Conservation (phyloP, 1,140 invertebrate genomes). For the Nymphalis io region DNA sequence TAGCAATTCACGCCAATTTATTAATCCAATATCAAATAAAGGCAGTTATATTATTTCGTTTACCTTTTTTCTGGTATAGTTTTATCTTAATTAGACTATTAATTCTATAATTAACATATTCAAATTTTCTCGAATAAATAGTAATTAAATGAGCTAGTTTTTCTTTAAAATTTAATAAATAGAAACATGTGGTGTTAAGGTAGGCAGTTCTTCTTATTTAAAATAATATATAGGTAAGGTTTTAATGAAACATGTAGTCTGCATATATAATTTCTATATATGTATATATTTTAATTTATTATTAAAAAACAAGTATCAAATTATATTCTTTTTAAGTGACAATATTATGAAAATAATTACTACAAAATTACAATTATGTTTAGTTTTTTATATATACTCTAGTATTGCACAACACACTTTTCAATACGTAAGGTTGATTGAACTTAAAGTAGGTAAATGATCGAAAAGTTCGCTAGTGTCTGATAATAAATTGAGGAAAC, state of each 20-base stretch:
- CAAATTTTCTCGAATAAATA: slow-evolving; percentile 19
- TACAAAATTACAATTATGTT: no score
- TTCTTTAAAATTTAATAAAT: background rate
- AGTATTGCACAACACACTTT: background rate
- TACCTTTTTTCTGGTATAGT: background rate
- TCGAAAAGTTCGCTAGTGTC: slow-evolving; percentile 52
- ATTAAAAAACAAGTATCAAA: no score
- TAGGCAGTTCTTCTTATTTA: background rate
- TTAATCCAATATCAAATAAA: no score
- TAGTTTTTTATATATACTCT: background rate
- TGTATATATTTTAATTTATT: background rate
- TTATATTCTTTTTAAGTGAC: no score
- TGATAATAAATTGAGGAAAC: slow-evolving; percentile 70
- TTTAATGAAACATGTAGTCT: background rate
- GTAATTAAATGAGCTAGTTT: slow-evolving; percentile 12
- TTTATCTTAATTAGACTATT: slow-evolving; percentile 27
- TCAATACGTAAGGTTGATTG: slow-evolving; percentile 45
- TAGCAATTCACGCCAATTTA: no score
- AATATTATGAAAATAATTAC: no score
- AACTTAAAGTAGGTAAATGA: slow-evolving; percentile 65
- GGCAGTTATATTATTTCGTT: background rate
- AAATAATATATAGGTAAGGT: background rate
- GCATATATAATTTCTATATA: no score
- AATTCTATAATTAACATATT: slow-evolving; percentile 30
- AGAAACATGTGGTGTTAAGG: background rate